Evolutionary conservation across 2,888 invertebrate species (phyloP), one percentile per base, ranked within the genome.

Genomic region (Girardia tigrina): DNA sequence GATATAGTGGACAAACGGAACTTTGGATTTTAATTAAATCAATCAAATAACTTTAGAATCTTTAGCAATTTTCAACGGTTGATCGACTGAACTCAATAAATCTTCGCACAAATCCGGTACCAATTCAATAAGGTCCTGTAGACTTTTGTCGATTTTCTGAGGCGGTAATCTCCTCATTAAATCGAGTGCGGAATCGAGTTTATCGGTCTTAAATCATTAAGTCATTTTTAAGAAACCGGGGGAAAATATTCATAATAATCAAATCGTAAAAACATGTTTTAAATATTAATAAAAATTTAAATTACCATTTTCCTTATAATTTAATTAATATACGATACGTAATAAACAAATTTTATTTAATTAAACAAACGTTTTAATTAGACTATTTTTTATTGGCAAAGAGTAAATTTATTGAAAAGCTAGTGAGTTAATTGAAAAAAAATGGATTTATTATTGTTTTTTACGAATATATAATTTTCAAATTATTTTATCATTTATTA

Each of bases 181-280:
- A 87, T 98, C 98, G 81, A 99, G 87, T 73, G 97, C 97, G 87
- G 94, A 94, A 87, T 98, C 98, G 89, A 99, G 90, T 87, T 95
- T 93, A 86, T 92, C 76, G 6, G 90, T 20, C 76, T 76, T 26
- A 76, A 12, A n/a, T n/a, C n/a, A n/a, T n/a, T n/a, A n/a, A n/a
- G n/a, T n/a, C n/a, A n/a, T n/a, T n/a, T n/a, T n/a, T n/a, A n/a
- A n/a, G n/a, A n/a, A n/a, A n/a, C n/a, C n/a, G n/a, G n/a, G n/a
- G n/a, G n/a, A n/a, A n/a, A n/a, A n/a, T n/a, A n/a, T n/a, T n/a
- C n/a, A n/a, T n/a, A n/a, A n/a, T n/a, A n/a, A n/a, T n/a, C n/a
- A n/a, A n/a, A n/a, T n/a, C n/a, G n/a, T n/a, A n/a, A 36, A 36
- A 36, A 12, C 16, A 36, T 12, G 16, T 36, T 12, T 36, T 16